Conservation (phyloP, 1,140 invertebrate species). For the Drosophila lowei region DNA sequence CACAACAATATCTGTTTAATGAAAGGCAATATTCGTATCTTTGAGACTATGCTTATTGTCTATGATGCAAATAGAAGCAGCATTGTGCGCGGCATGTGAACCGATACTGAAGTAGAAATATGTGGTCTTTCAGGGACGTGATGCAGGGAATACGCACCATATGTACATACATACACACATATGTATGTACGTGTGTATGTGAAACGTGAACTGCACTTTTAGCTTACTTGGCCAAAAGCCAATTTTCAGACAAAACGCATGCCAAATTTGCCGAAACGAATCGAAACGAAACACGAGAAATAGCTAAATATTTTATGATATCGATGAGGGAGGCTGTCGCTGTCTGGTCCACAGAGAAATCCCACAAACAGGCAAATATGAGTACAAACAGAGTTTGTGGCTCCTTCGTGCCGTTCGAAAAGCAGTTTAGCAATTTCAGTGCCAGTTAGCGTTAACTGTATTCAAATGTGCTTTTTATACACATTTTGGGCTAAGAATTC, state of each 20-base stretch:
- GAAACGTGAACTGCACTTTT: too few species aligned
- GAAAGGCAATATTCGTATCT: too few species aligned
- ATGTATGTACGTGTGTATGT: too few species aligned
- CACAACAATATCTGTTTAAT: too few species aligned
- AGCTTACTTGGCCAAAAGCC: too few species aligned
- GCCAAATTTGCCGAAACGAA: slow-evolving; percentile 73
- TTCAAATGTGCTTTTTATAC: slow-evolving; percentile 64
- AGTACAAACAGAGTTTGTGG: not conserved
- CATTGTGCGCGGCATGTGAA: too few species aligned
- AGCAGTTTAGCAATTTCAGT: slow-evolving; percentile 60
- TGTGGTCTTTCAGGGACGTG: too few species aligned
- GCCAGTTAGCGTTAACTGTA: slow-evolving; percentile 54
- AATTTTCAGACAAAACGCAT: slow-evolving; percentile 56
- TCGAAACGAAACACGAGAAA: slow-evolving; percentile 64
- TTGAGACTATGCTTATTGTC: too few species aligned
- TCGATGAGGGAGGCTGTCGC: slow-evolving; percentile 58
- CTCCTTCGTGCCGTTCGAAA: slow-evolving; percentile 16
- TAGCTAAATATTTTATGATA: slow-evolving; percentile 79
- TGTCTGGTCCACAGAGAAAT: slow-evolving; percentile 2
- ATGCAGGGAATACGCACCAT: too few species aligned
- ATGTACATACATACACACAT: too few species aligned
- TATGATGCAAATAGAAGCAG: too few species aligned
- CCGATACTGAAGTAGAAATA: too few species aligned
- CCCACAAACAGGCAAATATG: slow-evolving; percentile 3
- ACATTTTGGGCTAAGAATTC: slow-evolving; percentile 14